Evolutionary conservation across 1,140 invertebrate genomes (phyloP), one percentile per base, ranked within the genome.

Genomic region (Nymphalis io): DNA sequence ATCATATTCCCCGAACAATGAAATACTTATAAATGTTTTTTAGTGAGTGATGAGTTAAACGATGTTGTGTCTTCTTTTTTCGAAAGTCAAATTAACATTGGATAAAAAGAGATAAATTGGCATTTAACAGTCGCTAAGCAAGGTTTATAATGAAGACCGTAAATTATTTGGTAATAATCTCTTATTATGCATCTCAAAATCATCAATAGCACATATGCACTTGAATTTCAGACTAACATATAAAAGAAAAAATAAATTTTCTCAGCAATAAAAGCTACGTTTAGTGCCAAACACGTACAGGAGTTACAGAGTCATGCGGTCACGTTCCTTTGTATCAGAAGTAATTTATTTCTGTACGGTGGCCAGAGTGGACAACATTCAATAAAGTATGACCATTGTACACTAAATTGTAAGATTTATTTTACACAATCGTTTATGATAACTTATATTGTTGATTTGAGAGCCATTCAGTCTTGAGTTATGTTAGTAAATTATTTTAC

Each of bases 251-350:
- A 51, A 18, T 20, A 8, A 51, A 51, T 23, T 27, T 55, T 21
- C 12, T 55, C 20, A 51, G 21, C 51, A 55, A 51, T 55, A 55
- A 27, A 55, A 27, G 11, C 20, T 27, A 23, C 20, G 21, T 23
- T 23, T 55, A 74, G 63, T 72, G 58, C 62, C 66, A 72, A 67
- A 72, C 74, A 78, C 74, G 78, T 77, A 75, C 57, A 46, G 40
- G 60, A 68, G 76, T 72, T 74, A 63, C 70, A 69, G 62, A 72
- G 70, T 68, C 65, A 74, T 71, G 79, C 67, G 79, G 72, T 81
- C 79, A 78, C 79, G 79, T 81, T 62, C 40, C 53, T 57, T 53
- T 67, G 53, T 70, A 68, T 64, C 53, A 55, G 60, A 68, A 74
- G 48, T 53, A 53, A 80, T 78, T 76, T 78, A 78, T 74, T 75